phyloP scores from a whole-genome alignment of 2,797 vertebrate species.

The Bucorvus abyssinicus region DNA sequence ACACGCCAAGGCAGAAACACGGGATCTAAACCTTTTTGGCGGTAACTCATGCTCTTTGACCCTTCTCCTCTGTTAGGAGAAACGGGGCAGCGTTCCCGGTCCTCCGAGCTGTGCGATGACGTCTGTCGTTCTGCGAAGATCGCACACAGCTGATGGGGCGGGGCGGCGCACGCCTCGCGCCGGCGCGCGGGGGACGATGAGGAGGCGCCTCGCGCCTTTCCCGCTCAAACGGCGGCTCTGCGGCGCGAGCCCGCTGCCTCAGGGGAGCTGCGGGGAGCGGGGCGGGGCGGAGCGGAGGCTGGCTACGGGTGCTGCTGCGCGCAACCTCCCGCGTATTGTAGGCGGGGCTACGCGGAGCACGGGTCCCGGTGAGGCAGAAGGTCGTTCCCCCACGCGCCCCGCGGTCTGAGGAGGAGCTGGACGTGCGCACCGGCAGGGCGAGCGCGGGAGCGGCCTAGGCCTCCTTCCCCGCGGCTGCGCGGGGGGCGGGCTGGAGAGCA shows the following conservation, averaged over 20 bases:
- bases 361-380: accelerated
- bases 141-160: too few species aligned
- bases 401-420: background rate
- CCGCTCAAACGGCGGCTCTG: accelerated
- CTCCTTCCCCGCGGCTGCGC: accelerated
- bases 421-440: accelerated
- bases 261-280: too few species aligned
- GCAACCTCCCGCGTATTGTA: background rate
- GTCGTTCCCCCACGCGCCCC: too few species aligned
- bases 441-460: accelerated
- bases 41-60: accelerated
- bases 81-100: too few species aligned
- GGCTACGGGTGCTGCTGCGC: background rate
- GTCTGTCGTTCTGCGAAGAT: too few species aligned
- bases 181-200: too few species aligned
- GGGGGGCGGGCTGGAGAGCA: accelerated
- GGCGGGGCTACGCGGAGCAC: background rate
- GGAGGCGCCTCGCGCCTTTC: background rate
- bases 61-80: accelerated
- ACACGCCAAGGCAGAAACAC: background rate
- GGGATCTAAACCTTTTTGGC: accelerated
- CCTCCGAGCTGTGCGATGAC: too few species aligned
- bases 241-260: background rate
- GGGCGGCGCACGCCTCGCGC: background rate
- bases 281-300: too few species aligned